These are phyloP conservation scores for Anarsia innoxiella DNA, from an alignment of 2,888 invertebrate genomes.

Conservation along the genomic window DNA sequence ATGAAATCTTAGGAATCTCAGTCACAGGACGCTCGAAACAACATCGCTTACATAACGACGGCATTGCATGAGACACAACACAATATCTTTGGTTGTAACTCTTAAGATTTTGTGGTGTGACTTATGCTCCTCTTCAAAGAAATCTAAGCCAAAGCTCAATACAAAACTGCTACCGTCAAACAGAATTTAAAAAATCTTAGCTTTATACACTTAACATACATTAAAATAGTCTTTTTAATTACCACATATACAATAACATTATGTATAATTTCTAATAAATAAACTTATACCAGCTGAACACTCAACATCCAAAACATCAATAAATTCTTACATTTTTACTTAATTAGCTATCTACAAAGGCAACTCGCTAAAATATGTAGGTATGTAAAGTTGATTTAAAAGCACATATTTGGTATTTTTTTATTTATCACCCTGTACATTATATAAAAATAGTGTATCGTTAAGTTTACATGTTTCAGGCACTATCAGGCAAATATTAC, in stretches of 20 bases:
- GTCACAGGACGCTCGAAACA: no score
- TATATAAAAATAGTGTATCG: slow-evolving; percentile 65
- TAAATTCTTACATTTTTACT: no score
- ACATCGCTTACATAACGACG: no score
- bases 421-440: slow-evolving; percentile 69
- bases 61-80: no score
- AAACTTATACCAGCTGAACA: slow-evolving; percentile 38
- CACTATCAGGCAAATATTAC: slow-evolving; percentile 57
- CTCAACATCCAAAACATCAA: slow-evolving; percentile 25
- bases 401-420: slow-evolving; percentile 73
- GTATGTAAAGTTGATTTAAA: slow-evolving; percentile 49
- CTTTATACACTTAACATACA: slow-evolving; percentile 40
- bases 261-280: slow-evolving; percentile 43
- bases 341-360: slow-evolving; percentile 48
- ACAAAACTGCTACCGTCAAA: no score
- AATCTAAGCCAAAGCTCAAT: no score
- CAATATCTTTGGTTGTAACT: no score
- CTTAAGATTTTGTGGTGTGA: no score
- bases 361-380: slow-evolving; percentile 52
- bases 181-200: slow-evolving; percentile 17
- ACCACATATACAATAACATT: slow-evolving; percentile 23
- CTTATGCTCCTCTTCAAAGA: no score
- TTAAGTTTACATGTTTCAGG: slow-evolving; percentile 46
- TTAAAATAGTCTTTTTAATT: slow-evolving; percentile 10
- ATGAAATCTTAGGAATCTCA: slow-evolving; percentile 18